Percentiles rank a stretch among this genome's conserved stretches.
These are phyloP conservation scores for Fistularia commersonii DNA, from an alignment of 2,797 vertebrate species.

Conservation along the genomic window DNA sequence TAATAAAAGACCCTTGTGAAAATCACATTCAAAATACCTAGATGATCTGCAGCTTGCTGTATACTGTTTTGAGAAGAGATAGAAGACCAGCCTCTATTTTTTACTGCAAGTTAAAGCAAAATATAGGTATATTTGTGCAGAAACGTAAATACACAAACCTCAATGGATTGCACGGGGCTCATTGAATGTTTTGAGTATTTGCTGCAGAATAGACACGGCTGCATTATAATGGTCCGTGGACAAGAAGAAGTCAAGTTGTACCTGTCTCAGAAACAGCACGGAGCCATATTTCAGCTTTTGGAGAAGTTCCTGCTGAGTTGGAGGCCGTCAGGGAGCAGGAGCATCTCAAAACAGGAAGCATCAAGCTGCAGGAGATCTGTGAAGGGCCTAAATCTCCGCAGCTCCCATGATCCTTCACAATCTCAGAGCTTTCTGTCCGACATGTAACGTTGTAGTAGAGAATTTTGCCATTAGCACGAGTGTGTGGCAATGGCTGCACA, in stretches of 20 bases:
- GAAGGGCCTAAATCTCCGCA: slow-evolving; percentile 37
- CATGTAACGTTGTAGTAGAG: slow-evolving; percentile 51
- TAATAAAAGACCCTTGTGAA: no score
- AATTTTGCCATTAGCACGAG: slow-evolving; percentile 62
- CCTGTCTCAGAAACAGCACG: slow-evolving; percentile 37
- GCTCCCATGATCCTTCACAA: slow-evolving; percentile 15
- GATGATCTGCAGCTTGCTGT: no score
- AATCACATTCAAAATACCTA: no score
- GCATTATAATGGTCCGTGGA: no score
- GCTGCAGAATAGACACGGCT: no score
- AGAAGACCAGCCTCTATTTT: no score
- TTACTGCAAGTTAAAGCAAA: no score
- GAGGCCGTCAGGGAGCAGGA: slow-evolving; percentile 55
- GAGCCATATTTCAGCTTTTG: slow-evolving; percentile 37
- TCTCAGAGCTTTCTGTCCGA: neutral
- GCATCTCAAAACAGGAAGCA: slow-evolving; percentile 40
- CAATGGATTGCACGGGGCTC: no score
- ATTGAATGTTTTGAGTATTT: no score
- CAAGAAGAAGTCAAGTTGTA: slow-evolving; percentile 2
- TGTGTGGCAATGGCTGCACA: slow-evolving; percentile 55
- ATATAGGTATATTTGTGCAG: no score
- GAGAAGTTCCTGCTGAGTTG: slow-evolving; percentile 65
- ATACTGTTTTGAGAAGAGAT: no score
- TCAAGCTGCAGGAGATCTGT: slow-evolving; percentile 45
- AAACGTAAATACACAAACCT: no score